Base-by-base conservation (phyloP, 2,888 invertebrate genomes). In the Helicoverpa assulta region DNA sequence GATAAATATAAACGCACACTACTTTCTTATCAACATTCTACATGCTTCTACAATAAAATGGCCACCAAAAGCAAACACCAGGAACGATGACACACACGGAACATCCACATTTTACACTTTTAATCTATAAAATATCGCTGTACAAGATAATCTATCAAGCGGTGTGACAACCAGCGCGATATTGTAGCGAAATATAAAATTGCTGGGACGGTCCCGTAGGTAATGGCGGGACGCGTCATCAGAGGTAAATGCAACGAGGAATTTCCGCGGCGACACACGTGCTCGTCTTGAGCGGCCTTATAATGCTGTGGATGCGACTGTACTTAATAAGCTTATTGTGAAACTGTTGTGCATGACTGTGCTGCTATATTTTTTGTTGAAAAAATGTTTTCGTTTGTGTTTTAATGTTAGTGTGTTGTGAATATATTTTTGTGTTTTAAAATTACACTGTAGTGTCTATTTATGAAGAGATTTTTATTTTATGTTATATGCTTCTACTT, bases 201-300 rank as follows among this genome's bases (percentile, higher is more conserved):
- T 84, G 87, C 78, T 60, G 63, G 70, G 62, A 77, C 78, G 78
- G 68, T 80, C 76, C 69, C 78, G 71, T 71, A 79, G 80, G 88
- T 86, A 88, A 87, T 84, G 77, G 82, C 73, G 65, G 75, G 69
- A 71, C 83, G 81, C 83, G 88, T 91, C 91, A 91, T 90, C 91
- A 89, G 86, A 81, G 85, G 87, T 88, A 89, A 90, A 90, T 91
- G 90, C 88, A 86, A 85, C 88, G 83, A 85, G 87, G 83, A 88
- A 88, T 90, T 89, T 87, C 84, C 87, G 84, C 77, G 80, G 82
- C 82, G 82, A 83, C 82, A 86, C 84, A 85, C 85, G 86, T 85
- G 86, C 81, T 59, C 80, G 82, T 86, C 88, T 87, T 85, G 76
- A 65, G 63, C 67, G 67, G 82, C 78, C 80, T 78, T 77, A 73